A percentile compares a stretch with the other conserved stretches of the same genome.
These are phyloP conservation scores for Microcebus tavaratra DNA, from an alignment of 2,113 vertebrate species.

Conservation along the genomic window DNA sequence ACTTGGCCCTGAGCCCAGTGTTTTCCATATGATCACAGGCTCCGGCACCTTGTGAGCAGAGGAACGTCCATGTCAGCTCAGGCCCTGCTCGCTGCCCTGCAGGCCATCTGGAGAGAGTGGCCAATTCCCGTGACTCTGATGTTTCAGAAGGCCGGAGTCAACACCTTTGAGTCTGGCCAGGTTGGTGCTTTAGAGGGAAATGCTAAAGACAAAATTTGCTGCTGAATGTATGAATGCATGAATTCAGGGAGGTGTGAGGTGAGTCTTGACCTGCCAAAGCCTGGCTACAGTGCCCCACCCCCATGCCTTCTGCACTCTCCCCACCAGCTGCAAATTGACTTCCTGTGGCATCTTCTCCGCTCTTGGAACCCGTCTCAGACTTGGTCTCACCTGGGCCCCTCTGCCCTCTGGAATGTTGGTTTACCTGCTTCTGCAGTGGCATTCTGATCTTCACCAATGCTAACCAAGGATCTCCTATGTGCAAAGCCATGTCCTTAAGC, in stretches of 20 bases:
- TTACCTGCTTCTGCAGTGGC: not conserved
- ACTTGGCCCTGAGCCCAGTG: not conserved
- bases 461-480: not conserved
- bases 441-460: not conserved
- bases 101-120: not conserved
- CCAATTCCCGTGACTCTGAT: not conserved
- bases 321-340: not conserved
- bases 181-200: not conserved
- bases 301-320: not conserved
- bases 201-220: not conserved
- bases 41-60: accelerated
- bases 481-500: not conserved
- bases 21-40: not conserved
- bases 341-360: accelerated
- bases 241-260: not conserved
- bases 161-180: not conserved
- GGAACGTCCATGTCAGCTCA: accelerated
- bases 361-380: not conserved
- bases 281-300: accelerated
- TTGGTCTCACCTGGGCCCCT: not conserved
- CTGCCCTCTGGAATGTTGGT: not conserved
- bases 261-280: not conserved
- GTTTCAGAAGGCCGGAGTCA: not conserved
- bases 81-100: not conserved
- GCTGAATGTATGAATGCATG: not conserved